Percentiles rank a stretch among this genome's conserved stretches.
phyloP scores from a whole-genome alignment of 2,113 vertebrate genomes.

The Ochotona princeps region DNA sequence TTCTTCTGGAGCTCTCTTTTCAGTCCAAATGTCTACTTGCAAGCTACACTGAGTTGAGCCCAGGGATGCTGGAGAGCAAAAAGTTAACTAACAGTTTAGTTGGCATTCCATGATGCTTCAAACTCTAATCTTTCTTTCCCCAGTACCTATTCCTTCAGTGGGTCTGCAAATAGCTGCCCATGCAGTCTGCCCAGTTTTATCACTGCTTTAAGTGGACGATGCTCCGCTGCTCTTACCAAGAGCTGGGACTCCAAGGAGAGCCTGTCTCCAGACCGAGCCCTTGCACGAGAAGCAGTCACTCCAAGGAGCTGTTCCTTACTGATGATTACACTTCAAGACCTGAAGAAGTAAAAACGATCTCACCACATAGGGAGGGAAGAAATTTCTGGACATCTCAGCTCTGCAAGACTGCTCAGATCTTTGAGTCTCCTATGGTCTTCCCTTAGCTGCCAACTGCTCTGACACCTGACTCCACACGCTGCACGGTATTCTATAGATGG shows the following conservation, averaged over 20 bases:
- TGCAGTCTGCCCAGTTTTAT: background rate
- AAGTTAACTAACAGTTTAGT: background rate
- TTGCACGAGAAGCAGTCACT: background rate
- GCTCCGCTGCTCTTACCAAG: too few relatives aligned
- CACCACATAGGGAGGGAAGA: background rate
- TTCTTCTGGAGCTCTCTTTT: background rate
- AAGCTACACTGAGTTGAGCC: background rate
- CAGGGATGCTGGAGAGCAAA: background rate
- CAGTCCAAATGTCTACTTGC: background rate
- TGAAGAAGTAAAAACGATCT: background rate
- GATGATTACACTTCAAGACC: background rate
- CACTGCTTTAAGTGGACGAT: background rate
- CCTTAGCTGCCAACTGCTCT: background rate
- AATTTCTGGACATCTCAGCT: background rate
- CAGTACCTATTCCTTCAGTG: background rate
- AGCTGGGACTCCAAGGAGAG: background rate
- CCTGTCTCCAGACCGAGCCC: background rate
- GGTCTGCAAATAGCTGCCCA: background rate
- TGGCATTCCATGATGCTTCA: background rate
- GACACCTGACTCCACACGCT: background rate
- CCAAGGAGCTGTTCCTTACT: background rate
- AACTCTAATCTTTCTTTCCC: background rate
- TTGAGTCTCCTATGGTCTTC: background rate
- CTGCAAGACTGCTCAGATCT: background rate
- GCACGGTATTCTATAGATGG: background rate